Conservation (phyloP, 2,888 invertebrate species). For the Andrena bucephala region DNA sequence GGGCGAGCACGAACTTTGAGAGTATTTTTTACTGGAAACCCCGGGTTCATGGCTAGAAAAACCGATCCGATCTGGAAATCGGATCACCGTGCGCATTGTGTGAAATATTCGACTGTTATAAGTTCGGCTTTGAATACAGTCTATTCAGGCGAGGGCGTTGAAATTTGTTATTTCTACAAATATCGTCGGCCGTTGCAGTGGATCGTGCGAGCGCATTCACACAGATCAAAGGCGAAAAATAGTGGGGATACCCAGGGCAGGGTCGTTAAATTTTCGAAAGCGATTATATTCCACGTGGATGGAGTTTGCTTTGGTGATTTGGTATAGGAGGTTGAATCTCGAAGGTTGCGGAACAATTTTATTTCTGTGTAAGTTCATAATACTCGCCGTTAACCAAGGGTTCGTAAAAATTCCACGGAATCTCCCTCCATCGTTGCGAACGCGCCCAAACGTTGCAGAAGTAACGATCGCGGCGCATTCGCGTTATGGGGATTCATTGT, state of each 20-base stretch:
- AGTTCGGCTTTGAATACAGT: neutral
- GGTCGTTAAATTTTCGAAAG: neutral
- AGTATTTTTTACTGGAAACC: neutral
- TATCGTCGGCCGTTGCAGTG: neutral
- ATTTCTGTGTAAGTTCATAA: neutral
- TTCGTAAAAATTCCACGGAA: neutral
- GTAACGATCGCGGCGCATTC: conserved; percentile 1
- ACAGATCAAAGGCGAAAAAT: conserved; percentile 5
- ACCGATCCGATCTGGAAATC: conserved; percentile 22
- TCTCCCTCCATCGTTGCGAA: neutral
- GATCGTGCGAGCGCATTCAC: neutral
- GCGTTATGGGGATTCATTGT: neutral
- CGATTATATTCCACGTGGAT: conserved; percentile 1
- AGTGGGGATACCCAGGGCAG: neutral
- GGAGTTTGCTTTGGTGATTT: neutral
- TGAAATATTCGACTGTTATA: conserved; percentile 6
- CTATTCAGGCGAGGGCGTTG: neutral
- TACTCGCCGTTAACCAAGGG: neutral
- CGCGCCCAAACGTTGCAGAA: neutral
- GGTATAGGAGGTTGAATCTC: neutral
- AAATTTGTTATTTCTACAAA: conserved; percentile 26
- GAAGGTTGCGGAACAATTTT: neutral
- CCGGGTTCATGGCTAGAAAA: neutral
- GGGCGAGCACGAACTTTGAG: neutral
- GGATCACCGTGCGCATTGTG: conserved; percentile 20